Percentiles rank a stretch among this genome's conserved stretches.
Conservation (phyloP, 2,888 invertebrate genomes). For the Mimas tiliae region DNA sequence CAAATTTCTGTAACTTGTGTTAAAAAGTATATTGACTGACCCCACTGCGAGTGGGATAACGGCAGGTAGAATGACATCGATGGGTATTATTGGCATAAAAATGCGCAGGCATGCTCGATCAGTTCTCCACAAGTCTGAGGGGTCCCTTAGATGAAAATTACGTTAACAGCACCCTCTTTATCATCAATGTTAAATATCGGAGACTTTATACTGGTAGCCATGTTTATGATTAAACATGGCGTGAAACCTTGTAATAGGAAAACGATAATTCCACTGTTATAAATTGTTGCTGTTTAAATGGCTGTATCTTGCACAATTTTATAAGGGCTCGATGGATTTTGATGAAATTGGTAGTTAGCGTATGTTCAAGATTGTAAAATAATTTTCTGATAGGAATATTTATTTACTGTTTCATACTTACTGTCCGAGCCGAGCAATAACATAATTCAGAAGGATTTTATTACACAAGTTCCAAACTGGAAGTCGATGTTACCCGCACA, state of each 20-base stretch:
- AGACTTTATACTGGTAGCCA: not conserved
- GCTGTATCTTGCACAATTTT: not conserved
- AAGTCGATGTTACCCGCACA: not conserved
- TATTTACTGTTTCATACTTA: too few species aligned
- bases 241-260: conserved; percentile 2
- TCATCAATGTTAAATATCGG: conserved; percentile 5
- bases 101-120: not conserved
- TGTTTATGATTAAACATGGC: conserved; percentile 8
- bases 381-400: too few species aligned
- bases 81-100: too few species aligned
- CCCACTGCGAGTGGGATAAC: too few species aligned
- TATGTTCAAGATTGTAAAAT: too few species aligned
- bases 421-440: too few species aligned
- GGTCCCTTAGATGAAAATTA: conserved; percentile 35
- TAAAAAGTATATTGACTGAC: too few species aligned
- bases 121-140: not conserved
- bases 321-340: not conserved
- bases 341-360: not conserved
- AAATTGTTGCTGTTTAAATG: not conserved
- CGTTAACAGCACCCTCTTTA: conserved; percentile 34
- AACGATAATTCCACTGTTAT: not conserved
- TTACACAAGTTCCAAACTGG: conserved; percentile 3
- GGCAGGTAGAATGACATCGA: too few species aligned
- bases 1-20: too few species aligned
- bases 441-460: not conserved